Percentiles rank a stretch among this genome's conserved stretches.
Conservation (phyloP, 2,797 vertebrate species). For the Anableps anableps region DNA sequence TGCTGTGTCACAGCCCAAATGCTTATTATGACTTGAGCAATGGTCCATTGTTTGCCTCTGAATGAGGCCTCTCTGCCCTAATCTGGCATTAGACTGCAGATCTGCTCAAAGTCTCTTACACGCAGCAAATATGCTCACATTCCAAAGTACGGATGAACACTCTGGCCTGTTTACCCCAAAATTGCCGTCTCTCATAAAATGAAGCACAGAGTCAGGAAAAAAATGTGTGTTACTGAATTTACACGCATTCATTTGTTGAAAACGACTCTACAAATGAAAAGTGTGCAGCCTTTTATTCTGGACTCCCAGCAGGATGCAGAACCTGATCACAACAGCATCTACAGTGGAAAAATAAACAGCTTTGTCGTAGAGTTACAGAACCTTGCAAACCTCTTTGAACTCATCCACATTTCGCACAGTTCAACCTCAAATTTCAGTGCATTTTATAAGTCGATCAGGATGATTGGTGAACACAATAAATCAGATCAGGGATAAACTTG, state of each 20-base stretch:
- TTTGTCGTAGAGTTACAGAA: background rate
- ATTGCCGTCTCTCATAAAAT: slow-evolving; percentile 33
- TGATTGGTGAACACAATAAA: background rate
- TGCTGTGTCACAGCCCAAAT: slow-evolving; percentile 73
- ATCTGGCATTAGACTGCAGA: slow-evolving; percentile 76
- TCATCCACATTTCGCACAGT: background rate
- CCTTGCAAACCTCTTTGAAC: background rate
- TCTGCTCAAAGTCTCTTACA: slow-evolving; percentile 78
- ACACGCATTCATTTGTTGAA: background rate
- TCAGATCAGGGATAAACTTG: background rate
- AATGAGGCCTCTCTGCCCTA: slow-evolving; percentile 80
- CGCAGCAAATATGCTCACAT: slow-evolving; percentile 52
- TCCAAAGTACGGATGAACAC: slow-evolving; percentile 58
- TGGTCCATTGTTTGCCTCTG: slow-evolving; percentile 80
- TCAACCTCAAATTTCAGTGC: background rate
- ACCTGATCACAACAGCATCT: background rate
- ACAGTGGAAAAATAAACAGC: background rate
- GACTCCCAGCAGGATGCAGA: background rate
- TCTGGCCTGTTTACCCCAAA: slow-evolving; percentile 39
- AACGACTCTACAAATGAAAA: background rate
- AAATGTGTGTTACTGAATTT: slow-evolving; percentile 13
- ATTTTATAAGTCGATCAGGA: background rate
- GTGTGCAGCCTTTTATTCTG: background rate
- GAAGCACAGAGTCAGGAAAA: slow-evolving; percentile 18
- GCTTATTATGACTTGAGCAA: slow-evolving; percentile 78